Conservation (phyloP, 2,888 invertebrate species). For the Corbicula japonica region DNA sequence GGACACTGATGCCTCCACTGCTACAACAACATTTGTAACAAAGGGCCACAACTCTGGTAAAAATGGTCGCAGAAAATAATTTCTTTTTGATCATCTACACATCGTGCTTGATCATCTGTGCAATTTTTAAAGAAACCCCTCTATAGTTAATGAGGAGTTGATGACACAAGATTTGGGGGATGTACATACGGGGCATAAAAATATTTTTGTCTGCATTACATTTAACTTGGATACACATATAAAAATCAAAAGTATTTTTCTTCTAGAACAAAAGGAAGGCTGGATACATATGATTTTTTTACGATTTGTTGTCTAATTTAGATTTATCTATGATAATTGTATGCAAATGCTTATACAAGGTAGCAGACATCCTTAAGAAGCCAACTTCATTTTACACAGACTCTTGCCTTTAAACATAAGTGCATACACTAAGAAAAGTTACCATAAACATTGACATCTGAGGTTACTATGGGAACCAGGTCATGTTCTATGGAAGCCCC, state of each 20-base stretch:
- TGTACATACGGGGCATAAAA: no score
- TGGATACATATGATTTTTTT: not conserved
- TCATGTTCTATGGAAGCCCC: slow-evolving; percentile 92
- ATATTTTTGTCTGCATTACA: no score
- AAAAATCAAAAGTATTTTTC: not conserved
- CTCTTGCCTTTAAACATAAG: not conserved
- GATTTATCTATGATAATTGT: not conserved
- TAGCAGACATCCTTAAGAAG: no score
- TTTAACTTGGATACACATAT: not conserved
- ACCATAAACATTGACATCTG: slow-evolving; percentile 88
- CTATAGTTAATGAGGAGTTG: no score
- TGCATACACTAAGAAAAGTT: slow-evolving; percentile 45
- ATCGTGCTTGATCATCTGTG: no score
- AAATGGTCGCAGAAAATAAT: no score
- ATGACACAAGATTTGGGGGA: no score
- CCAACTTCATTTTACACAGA: not conserved
- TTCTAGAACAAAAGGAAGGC: not conserved
- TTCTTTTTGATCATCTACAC: no score
- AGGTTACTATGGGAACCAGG: slow-evolving; percentile 90
- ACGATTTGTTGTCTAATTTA: not conserved
- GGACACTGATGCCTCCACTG: no score
- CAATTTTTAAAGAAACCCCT: no score
- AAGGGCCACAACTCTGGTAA: no score
- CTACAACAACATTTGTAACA: no score
- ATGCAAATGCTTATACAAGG: not conserved